These are phyloP conservation scores for Pachypsylla venusta DNA, from an alignment of 1,140 invertebrate genomes.

Conservation along the genomic window DNA sequence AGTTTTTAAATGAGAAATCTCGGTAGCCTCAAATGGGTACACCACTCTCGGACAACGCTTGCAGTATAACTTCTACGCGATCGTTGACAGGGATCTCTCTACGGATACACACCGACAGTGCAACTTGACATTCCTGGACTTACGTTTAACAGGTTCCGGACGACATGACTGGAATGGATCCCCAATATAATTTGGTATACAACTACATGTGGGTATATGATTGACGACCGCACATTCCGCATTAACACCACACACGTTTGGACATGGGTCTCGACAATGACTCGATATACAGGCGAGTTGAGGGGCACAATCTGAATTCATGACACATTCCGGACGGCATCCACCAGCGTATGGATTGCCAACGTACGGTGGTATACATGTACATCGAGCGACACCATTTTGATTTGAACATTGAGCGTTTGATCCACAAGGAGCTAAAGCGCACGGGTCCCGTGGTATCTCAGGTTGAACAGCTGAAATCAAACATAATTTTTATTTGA, in stretches of 20 bases:
- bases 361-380: constrained; percentile 69
- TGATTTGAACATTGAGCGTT: constrained; percentile 58
- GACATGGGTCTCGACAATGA: constrained; percentile 69
- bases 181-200: constrained; percentile 53
- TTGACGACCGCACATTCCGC: constrained; percentile 63
- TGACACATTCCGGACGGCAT: constrained; percentile 59
- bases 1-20: no score
- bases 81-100: no score
- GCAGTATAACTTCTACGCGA: neutral
- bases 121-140: constrained; percentile 29
- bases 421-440: constrained; percentile 63
- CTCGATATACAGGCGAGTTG: constrained; percentile 66
- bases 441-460: constrained; percentile 45
- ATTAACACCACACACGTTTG: constrained; percentile 63
- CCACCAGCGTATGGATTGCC: constrained; percentile 29
- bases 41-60: neutral
- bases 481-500: no score
- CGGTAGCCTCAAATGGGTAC: neutral
- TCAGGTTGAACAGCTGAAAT: constrained; percentile 26
- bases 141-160: constrained; percentile 38
- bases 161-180: constrained; percentile 69
- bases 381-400: constrained; percentile 46
- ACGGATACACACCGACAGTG: constrained; percentile 2
- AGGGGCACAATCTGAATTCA: constrained; percentile 61
- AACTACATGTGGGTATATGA: constrained; percentile 65